These are phyloP conservation scores for Siderastrea siderea DNA, from an alignment of 92 coral and sea anemone species.

Conservation along the genomic window DNA sequence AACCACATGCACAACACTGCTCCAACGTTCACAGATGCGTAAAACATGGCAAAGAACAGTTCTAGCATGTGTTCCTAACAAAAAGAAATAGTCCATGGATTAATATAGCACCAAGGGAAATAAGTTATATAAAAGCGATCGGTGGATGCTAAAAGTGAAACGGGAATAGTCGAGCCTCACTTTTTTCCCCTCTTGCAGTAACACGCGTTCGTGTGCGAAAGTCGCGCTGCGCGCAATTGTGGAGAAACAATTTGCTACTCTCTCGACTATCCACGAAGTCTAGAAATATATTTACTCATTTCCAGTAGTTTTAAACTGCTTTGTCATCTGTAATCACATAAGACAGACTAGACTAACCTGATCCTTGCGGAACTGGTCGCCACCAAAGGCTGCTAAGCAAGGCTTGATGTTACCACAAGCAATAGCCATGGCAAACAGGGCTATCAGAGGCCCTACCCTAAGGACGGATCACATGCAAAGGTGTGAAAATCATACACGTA, in stretches of 20 bases:
- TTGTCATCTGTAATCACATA: too few species aligned
- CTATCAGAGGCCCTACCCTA: slow-evolving; percentile 84
- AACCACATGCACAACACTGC: slow-evolving; percentile 94
- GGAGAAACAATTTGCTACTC: too few species aligned
- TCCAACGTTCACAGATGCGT: slow-evolving; percentile 93
- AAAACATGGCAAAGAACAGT: slow-evolving; percentile 92
- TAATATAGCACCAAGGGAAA: too few species aligned
- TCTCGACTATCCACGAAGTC: too few species aligned
- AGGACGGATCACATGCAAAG: background rate
- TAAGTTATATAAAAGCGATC: too few species aligned
- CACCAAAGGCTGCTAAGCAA: slow-evolving; percentile 93
- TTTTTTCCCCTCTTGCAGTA: too few species aligned
- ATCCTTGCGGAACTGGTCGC: slow-evolving; percentile 84
- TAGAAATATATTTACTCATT: too few species aligned
- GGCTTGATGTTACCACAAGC: slow-evolving; percentile 95
- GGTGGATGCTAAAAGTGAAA: too few species aligned
- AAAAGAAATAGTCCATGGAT: background rate
- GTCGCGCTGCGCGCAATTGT: too few species aligned
- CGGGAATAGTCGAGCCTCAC: too few species aligned
- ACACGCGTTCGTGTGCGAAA: too few species aligned
- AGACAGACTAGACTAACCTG: slow-evolving; percentile 52
- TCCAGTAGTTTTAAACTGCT: too few species aligned
- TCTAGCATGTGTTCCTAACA: slow-evolving; percentile 77
- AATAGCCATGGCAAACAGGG: slow-evolving; percentile 85
- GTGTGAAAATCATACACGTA: background rate